These are phyloP conservation scores for Pelosia muscerda DNA, from an alignment of 2,888 invertebrate genomes.

Conservation along the genomic window DNA sequence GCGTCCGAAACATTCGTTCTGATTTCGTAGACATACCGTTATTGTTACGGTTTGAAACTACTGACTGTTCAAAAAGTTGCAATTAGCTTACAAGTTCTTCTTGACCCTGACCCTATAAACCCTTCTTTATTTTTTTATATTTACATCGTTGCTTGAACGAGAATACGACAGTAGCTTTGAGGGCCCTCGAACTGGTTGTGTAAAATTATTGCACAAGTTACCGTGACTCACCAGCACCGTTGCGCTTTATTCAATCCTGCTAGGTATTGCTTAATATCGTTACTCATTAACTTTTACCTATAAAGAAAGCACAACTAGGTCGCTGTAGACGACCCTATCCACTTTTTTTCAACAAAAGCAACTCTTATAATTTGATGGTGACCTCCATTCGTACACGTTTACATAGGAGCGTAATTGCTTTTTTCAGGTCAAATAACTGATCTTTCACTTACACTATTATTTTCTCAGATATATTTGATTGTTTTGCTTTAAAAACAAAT, in stretches of 20 bases:
- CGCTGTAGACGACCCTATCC: constrained; percentile 14
- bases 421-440: constrained; percentile 52
- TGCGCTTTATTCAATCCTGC: constrained; percentile 72
- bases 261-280: constrained; percentile 69
- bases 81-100: constrained; percentile 42
- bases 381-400: constrained; percentile 42
- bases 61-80: constrained; percentile 26
- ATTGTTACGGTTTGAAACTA: constrained; percentile 40
- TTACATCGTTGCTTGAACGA: constrained; percentile 53
- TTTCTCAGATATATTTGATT: constrained; percentile 17
- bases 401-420: constrained; percentile 42
- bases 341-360: constrained; percentile 24
- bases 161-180: constrained; percentile 61
- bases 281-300: constrained; percentile 63
- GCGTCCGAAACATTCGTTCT: constrained; percentile 27
- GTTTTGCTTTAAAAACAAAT: constrained; percentile 20
- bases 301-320: constrained; percentile 21
- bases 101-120: constrained; percentile 52
- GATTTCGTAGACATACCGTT: constrained; percentile 42
- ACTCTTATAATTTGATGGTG: constrained; percentile 17
- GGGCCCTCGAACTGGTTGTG: constrained; percentile 72
- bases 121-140: constrained; percentile 14
- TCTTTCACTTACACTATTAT: constrained; percentile 46
- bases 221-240: constrained; percentile 74
- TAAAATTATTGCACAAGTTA: constrained; percentile 76